Conservation (phyloP, 2,113 vertebrate genomes). For the Mixornis gularis region DNA sequence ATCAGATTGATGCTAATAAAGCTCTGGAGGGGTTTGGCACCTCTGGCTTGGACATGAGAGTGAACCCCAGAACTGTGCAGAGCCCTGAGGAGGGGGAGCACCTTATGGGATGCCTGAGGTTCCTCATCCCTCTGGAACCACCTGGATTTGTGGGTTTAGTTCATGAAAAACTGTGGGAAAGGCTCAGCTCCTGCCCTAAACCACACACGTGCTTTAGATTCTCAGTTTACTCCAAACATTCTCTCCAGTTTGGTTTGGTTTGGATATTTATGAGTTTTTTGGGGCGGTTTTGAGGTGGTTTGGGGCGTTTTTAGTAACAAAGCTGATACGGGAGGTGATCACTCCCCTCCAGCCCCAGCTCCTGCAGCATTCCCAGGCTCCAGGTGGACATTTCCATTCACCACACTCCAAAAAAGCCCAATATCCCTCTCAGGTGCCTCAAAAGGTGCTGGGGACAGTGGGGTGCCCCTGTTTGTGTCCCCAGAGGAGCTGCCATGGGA, state of each 20-base stretch:
- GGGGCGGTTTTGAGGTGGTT: no score
- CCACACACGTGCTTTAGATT: fast-evolving
- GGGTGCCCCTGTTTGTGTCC: fast-evolving
- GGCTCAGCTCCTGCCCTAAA: neutral
- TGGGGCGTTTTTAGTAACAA: fast-evolving
- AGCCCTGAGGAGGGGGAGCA: neutral
- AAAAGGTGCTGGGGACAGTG: no score
- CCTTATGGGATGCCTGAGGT: fast-evolving
- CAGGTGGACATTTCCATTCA: neutral
- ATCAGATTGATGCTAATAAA: neutral
- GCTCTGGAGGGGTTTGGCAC: neutral
- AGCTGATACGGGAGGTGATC: neutral
- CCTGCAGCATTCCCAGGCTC: neutral
- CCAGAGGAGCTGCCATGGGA: neutral
- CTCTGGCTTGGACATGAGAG: neutral
- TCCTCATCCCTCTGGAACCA: neutral
- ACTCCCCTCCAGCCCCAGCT: neutral
- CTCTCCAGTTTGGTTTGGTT: neutral
- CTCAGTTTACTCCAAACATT: neutral
- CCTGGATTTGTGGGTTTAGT: neutral
- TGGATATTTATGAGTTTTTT: neutral
- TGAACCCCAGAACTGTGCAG: neutral
- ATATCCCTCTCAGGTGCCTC: neutral
- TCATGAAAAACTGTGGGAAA: neutral
- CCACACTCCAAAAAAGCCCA: neutral